Evolutionary conservation across 2,888 invertebrate species (phyloP).

Genomic region (Ornithoptera alexandrae): DNA sequence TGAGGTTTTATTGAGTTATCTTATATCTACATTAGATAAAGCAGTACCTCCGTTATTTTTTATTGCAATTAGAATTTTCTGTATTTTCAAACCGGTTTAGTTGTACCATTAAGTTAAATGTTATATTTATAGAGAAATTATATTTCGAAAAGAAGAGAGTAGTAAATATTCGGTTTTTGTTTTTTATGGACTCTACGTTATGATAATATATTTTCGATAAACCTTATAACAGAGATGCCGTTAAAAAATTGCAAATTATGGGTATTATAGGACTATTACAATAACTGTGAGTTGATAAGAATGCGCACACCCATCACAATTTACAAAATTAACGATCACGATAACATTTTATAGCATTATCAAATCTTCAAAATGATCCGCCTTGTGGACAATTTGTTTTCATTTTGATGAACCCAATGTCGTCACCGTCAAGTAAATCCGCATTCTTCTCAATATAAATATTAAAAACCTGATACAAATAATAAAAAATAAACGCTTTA

Average conservation of each 20-base stretch:
- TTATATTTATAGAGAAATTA: background rate
- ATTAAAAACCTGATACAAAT: slow-evolving; percentile 29
- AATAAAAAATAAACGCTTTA: slow-evolving; percentile 29
- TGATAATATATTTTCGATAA: background rate
- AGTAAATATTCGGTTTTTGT: background rate
- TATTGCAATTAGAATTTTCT: background rate
- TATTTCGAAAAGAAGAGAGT: background rate
- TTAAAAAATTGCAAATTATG: background rate
- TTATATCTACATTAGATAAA: slow-evolving; percentile 15
- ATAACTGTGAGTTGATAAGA: slow-evolving; percentile 12
- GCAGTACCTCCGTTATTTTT: background rate
- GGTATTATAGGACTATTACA: slow-evolving; percentile 2
- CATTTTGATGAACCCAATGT: slow-evolving; percentile 23
- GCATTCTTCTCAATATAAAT: slow-evolving; percentile 27
- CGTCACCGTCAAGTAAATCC: slow-evolving; percentile 28
- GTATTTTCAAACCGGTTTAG: background rate
- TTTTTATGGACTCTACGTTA: background rate
- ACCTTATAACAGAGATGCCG: background rate
- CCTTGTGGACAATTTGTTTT: slow-evolving; percentile 27
- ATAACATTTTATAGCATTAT: slow-evolving; percentile 26
- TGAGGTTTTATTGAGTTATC: slow-evolving; percentile 23
- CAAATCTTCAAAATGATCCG: slow-evolving; percentile 16
- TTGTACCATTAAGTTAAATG: no score
- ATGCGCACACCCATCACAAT: background rate
- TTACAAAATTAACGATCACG: slow-evolving; percentile 20